Base-by-base conservation (phyloP, 1,140 invertebrate genomes). In the Zaprionus kolodkinae region DNA sequence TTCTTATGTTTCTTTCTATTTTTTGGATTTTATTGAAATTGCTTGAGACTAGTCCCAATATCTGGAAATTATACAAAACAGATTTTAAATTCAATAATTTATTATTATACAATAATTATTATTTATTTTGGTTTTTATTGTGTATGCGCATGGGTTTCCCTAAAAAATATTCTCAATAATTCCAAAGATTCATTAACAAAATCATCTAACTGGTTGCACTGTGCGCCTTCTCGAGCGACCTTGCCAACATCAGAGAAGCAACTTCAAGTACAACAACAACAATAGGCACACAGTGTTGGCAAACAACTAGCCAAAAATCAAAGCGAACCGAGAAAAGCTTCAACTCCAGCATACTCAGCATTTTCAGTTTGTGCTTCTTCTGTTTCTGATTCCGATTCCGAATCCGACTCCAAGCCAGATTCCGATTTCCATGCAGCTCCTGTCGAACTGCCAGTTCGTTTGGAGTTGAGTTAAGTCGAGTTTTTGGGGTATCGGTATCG, bases 221-320 rank as follows among this genome's bases (percentile, higher is more conserved):
- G 77, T 84, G 72, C 83, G 79, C 68, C 68, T 79, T 69, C 69
- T 30, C 79, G 57, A 78, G 64, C 84, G 85, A 87, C 84, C 84
- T 88, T 87, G 84, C 38, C 84, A 78, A 88, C 76, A 86, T 81
- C 63, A 82, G 71, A 57, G 54, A 1, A 35, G 36, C 10, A 63
- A 35, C 38, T 56, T 43, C 25, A 35, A 63, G 50, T 21, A 21
- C 35, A 68, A 56, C 70, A 57, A 50, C 30, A 9, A 40, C 76
- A 79, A 87, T 15, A 13, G 72, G 56, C n/a, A 55, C 69, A 45
- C 17, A 76, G 43, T 65, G 64, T 76, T 76, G 70, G 70, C 70
- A 85, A 80, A 73, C 76, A 88, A 79, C 79, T 88, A 88, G 79
- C 77, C 80, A 50, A 85, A 84, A 84, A 72, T 69, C 62, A 56